Percentiles rank a stretch among this genome's conserved stretches.
Conservation (phyloP, 1,140 invertebrate genomes). For the Orius laevigatus region DNA sequence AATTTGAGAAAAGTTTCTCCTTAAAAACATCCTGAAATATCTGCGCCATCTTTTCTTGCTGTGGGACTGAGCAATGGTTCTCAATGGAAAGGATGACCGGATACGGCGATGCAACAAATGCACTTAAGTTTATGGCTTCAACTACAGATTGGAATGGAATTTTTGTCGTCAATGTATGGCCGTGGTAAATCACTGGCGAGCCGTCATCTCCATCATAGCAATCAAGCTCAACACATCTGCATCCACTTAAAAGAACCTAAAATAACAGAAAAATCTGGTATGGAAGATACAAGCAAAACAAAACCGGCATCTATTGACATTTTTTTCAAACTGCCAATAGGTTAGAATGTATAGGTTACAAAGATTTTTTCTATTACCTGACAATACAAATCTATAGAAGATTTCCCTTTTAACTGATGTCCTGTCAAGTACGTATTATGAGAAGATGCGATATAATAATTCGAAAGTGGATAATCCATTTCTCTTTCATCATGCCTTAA, state of each 20-base stretch:
- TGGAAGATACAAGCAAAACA: no score
- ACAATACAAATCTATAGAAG: slow-evolving; percentile 86
- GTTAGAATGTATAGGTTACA: no score
- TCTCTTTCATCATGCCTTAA: slow-evolving; percentile 46
- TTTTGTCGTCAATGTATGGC: slow-evolving; percentile 83
- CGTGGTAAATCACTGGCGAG: slow-evolving; percentile 77
- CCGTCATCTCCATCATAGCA: slow-evolving; percentile 90
- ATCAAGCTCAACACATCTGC: slow-evolving; percentile 85
- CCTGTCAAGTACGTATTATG: slow-evolving; percentile 97
- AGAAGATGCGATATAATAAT: slow-evolving; percentile 91
- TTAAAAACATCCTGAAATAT: slow-evolving; percentile 87
- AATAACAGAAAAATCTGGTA: slow-evolving; percentile 18
- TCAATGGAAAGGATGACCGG: slow-evolving; percentile 91
- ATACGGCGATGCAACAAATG: slow-evolving; percentile 79
- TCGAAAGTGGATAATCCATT: slow-evolving; percentile 78
- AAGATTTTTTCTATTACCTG: no score
- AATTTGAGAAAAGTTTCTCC: slow-evolving; percentile 82
- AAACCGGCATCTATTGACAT: no score
- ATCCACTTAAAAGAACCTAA: slow-evolving; percentile 76
- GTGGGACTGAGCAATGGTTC: slow-evolving; percentile 85
- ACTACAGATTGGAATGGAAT: slow-evolving; percentile 78
- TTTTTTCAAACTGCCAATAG: no score
- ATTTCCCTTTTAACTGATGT: slow-evolving; percentile 86
- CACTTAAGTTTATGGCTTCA: slow-evolving; percentile 79
- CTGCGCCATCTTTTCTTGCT: slow-evolving; percentile 88